Evolutionary conservation across 2,888 invertebrate species (phyloP).

Genomic region (Podabrus alpinus): DNA sequence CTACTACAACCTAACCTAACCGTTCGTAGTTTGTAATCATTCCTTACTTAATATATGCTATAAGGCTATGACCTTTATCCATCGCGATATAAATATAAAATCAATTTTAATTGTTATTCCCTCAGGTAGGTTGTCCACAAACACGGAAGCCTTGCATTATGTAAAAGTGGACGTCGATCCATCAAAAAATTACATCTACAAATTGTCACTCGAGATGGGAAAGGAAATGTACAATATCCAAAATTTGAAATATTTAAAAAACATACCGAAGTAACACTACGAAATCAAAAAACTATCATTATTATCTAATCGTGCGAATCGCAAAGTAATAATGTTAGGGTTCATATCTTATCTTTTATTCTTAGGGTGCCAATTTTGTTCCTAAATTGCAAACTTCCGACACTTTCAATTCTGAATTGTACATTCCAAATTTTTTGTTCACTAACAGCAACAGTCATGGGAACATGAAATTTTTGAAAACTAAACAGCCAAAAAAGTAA

Average conservation of each 20-base stretch:
- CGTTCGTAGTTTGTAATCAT: constrained; percentile 21
- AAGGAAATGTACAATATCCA: background rate
- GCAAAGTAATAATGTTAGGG: background rate
- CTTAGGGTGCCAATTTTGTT: background rate
- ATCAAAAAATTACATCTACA: background rate
- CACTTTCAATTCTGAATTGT: background rate
- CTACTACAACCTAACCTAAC: constrained; percentile 32
- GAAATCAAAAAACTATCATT: background rate
- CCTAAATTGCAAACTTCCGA: background rate
- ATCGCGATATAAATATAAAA: constrained; percentile 35
- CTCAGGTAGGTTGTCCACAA: constrained; percentile 17
- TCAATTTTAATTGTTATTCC: constrained; percentile 36
- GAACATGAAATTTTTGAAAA: background rate
- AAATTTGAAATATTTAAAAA: background rate
- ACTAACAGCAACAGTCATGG: background rate
- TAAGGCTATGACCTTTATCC: constrained; percentile 35
- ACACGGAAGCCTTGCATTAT: constrained; percentile 10
- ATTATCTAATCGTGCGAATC: background rate
- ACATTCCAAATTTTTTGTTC: background rate
- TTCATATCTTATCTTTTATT: background rate
- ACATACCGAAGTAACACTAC: background rate
- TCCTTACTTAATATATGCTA: constrained; percentile 28
- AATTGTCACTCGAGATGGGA: background rate
- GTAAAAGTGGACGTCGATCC: constrained; percentile 1
- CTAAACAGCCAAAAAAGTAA: background rate